phyloP scores from a whole-genome alignment of 1,140 invertebrate genomes.

The Heliconius hermathena region DNA sequence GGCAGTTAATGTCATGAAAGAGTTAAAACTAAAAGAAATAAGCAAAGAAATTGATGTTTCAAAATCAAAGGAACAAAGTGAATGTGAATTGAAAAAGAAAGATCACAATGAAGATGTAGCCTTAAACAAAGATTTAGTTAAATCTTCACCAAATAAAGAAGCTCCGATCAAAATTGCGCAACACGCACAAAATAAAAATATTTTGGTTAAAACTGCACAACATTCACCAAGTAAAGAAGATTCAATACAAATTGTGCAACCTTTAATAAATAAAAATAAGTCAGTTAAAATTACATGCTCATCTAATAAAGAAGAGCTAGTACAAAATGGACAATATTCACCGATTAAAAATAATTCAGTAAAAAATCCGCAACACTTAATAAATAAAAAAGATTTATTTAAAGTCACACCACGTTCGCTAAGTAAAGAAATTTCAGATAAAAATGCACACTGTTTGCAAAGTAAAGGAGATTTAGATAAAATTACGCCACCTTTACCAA shows the following conservation, averaged over 20 bases:
- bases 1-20: constrained; percentile 60
- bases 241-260: background rate
- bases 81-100: background rate
- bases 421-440: background rate
- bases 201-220: background rate
- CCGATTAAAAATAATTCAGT: background rate
- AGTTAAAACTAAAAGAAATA: constrained; percentile 55
- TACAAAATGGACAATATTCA: background rate
- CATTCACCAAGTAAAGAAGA: background rate
- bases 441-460: background rate
- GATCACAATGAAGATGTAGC: background rate
- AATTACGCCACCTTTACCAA: background rate
- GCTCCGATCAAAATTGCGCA: background rate
- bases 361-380: no score
- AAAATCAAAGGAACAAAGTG: constrained; percentile 18
- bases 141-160: background rate
- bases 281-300: background rate
- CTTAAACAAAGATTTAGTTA: background rate
- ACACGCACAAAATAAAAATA: background rate
- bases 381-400: no score
- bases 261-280: background rate
- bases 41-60: constrained; percentile 25
- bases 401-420: no score
- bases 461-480: background rate
- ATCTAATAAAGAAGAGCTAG: background rate